A percentile compares a stretch with the other conserved stretches of the same genome.
These are phyloP conservation scores for Macaca nemestrina DNA, from an alignment of 2,113 vertebrate genomes.

Conservation along the genomic window DNA sequence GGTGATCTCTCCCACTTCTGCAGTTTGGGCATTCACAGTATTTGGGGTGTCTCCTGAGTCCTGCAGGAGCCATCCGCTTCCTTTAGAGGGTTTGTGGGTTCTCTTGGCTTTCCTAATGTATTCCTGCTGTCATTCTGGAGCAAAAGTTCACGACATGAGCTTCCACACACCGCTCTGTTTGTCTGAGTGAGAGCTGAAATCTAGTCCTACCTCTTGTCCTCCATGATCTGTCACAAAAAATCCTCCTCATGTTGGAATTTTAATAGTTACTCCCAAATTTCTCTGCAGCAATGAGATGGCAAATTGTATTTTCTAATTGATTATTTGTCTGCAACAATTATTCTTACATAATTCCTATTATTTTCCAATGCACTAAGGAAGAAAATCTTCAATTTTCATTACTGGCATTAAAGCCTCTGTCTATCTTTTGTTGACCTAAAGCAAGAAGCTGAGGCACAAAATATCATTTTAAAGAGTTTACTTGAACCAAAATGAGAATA, in stretches of 20 bases:
- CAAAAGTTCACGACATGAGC: fast-evolving
- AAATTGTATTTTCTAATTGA: neutral
- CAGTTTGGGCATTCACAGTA: no score
- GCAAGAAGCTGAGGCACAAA: neutral
- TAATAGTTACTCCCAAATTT: neutral
- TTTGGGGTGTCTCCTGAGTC: no score
- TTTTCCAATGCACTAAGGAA: neutral
- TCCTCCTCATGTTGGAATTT: neutral
- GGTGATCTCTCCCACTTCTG: no score
- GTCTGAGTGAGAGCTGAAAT: no score
- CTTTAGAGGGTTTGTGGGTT: no score
- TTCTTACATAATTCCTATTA: neutral
- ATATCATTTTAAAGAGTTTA: neutral
- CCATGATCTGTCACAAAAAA: no score
- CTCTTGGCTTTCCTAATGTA: no score
- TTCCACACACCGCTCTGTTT: no score
- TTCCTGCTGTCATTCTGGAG: no score
- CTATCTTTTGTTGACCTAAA: neutral
- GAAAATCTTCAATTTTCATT: neutral
- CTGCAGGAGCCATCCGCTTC: no score
- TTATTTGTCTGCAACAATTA: neutral
- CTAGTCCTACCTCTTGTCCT: no score
- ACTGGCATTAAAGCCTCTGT: neutral
- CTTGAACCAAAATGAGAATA: neutral
- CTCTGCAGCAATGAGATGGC: neutral